Percentiles rank a stretch among this genome's conserved stretches.
Evolutionary conservation across 2,888 invertebrate species (phyloP).

Genomic region (Graphium colonna): DNA sequence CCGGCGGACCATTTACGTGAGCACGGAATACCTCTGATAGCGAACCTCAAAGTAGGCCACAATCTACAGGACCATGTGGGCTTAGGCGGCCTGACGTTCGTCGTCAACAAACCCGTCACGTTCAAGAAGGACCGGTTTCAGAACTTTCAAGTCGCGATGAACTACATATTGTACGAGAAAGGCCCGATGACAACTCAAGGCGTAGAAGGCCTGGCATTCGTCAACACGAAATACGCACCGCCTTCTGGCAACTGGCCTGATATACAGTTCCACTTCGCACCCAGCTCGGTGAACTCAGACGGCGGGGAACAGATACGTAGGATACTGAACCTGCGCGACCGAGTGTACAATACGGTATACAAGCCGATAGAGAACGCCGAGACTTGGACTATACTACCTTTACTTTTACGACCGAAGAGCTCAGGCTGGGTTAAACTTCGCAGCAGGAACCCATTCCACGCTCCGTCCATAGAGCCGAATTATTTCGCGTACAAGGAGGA

Average conservation of each 20-base stretch:
- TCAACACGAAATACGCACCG: constrained; percentile 93
- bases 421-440: constrained; percentile 92
- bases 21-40: constrained; percentile 85
- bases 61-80: constrained; percentile 95
- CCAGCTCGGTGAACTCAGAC: constrained; percentile 91
- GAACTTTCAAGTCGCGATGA: constrained; percentile 87
- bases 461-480: constrained; percentile 94
- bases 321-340: constrained; percentile 87
- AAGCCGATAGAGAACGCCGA: constrained; percentile 89
- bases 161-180: constrained; percentile 88
- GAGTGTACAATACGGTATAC: constrained; percentile 91
- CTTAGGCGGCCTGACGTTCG: constrained; percentile 90
- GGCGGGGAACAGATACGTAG: constrained; percentile 89
- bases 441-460: constrained; percentile 88
- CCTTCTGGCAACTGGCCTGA: constrained; percentile 89
- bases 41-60: constrained; percentile 88
- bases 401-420: constrained; percentile 91
- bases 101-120: constrained; percentile 89
- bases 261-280: constrained; percentile 92
- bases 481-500: constrained; percentile 94
- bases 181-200: constrained; percentile 93
- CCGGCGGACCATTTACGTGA: constrained; percentile 87
- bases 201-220: constrained; percentile 92
- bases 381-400: constrained; percentile 91
- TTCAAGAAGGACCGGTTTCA: constrained; percentile 89